These are phyloP conservation scores for Pipistrellus kuhlii DNA, from an alignment of 2,797 vertebrate species.

Conservation along the genomic window DNA sequence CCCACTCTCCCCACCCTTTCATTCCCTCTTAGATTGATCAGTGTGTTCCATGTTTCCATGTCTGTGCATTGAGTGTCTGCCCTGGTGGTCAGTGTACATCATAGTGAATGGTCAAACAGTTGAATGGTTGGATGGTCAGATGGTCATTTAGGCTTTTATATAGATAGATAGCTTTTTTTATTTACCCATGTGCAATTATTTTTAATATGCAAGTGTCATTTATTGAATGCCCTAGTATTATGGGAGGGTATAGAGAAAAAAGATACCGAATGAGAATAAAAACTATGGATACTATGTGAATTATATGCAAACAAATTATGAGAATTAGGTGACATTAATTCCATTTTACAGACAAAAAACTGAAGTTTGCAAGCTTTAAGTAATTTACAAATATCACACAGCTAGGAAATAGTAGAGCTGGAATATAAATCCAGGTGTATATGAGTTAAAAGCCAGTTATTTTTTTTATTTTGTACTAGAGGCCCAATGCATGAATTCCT, in stretches of 20 bases:
- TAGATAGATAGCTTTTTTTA: background rate
- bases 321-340: background rate
- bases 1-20: no score
- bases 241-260: background rate
- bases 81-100: no score
- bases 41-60: no score
- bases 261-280: background rate
- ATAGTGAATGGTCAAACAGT: no score
- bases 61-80: no score
- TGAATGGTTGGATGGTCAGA: no score
- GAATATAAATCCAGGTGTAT: background rate
- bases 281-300: background rate
- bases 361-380: conserved; percentile 14
- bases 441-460: background rate
- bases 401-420: background rate
- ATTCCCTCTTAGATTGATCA: no score
- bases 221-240: background rate
- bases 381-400: background rate
- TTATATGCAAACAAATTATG: background rate
- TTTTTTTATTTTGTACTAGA: background rate
- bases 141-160: no score
- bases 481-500: no score
- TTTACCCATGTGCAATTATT: background rate
- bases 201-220: background rate
- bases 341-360: background rate